phyloP scores from a whole-genome alignment of 2,888 invertebrate species.

The Diarsia brunnea region DNA sequence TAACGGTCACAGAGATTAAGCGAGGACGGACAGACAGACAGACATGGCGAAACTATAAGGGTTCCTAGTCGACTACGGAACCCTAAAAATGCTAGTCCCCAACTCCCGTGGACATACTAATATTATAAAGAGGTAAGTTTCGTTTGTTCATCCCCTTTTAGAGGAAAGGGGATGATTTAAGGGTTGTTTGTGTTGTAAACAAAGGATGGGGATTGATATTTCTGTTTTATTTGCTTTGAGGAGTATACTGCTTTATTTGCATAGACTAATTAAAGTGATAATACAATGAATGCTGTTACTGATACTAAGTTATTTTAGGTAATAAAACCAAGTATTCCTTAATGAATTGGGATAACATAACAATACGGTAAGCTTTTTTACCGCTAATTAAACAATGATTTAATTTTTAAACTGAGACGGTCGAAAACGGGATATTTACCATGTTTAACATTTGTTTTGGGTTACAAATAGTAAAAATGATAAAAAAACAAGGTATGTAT shows the following conservation, averaged over 20 bases:
- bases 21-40: too few relatives aligned
- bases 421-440: too few relatives aligned
- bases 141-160: conserved; percentile 41
- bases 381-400: too few relatives aligned
- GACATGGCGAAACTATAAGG: too few relatives aligned
- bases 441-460: too few relatives aligned
- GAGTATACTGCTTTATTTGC: not conserved
- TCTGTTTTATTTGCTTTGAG: not conserved
- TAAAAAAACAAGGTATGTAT: too few relatives aligned
- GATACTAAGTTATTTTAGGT: not conserved
- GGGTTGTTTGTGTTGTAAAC: conserved; percentile 33
- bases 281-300: not conserved
- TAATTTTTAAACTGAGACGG: too few relatives aligned
- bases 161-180: conserved; percentile 42
- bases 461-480: too few relatives aligned
- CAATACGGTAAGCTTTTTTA: not conserved
- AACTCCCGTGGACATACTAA: conserved; percentile 17
- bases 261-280: not conserved
- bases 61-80: too few relatives aligned
- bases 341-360: not conserved
- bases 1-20: too few relatives aligned
- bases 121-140: conserved; percentile 58
- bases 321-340: not conserved
- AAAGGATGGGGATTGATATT: conserved; percentile 9
- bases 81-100: conserved; percentile 46